Percentiles rank a stretch among this genome's conserved stretches.
These are phyloP conservation scores for Dryomyza anilis DNA, from an alignment of 2,888 invertebrate genomes.

Conservation along the genomic window DNA sequence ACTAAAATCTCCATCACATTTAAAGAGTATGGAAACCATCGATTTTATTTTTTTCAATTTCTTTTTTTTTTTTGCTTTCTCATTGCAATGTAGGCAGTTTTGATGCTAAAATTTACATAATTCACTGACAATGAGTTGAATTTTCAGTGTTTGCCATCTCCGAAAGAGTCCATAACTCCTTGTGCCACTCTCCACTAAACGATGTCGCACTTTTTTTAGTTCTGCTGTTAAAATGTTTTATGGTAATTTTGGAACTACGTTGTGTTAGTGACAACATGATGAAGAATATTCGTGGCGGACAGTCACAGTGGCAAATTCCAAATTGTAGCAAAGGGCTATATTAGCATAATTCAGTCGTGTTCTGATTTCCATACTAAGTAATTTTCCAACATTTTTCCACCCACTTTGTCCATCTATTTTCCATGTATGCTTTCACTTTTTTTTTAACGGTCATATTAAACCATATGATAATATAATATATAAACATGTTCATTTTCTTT, in stretches of 20 bases:
- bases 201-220: not conserved
- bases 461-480: too few species aligned
- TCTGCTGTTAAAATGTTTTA: slow-evolving; percentile 2
- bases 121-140: slow-evolving; percentile 39
- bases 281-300: too few species aligned
- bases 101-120: slow-evolving; percentile 45
- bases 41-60: not conserved
- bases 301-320: too few species aligned
- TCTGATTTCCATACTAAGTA: not conserved
- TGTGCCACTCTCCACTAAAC: too few species aligned
- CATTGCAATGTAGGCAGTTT: slow-evolving; percentile 48
- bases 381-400: not conserved
- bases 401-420: not conserved
- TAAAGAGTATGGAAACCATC: too few species aligned
- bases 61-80: slow-evolving; percentile 31
- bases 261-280: not conserved
- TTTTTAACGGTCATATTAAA: too few species aligned
- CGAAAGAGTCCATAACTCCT: too few species aligned
- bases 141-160: slow-evolving; percentile 25
- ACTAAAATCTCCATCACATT: too few species aligned
- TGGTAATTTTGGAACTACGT: not conserved
- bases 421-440: too few species aligned
- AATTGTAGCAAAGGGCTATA: too few species aligned
- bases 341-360: not conserved
- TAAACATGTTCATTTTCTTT: too few species aligned